phyloP scores from a whole-genome alignment of 2,888 invertebrate genomes.

The Coremacera marginata region DNA sequence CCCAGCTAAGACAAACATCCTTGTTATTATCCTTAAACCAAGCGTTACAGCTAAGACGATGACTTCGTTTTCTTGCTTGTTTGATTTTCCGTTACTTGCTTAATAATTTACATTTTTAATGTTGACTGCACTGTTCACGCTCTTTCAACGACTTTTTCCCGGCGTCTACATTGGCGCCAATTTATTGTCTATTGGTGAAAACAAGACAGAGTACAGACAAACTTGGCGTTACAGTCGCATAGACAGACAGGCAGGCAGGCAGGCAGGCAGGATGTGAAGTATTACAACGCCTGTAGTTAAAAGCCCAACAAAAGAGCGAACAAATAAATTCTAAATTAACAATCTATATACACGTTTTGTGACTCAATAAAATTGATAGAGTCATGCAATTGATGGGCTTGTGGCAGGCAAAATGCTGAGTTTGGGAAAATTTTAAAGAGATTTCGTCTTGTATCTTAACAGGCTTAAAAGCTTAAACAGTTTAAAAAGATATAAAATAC shows the following conservation, averaged over 20 bases:
- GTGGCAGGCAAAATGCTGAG: too few relatives aligned
- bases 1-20: conserved; percentile 2
- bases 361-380: too few relatives aligned
- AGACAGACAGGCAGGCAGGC: not conserved
- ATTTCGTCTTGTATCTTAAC: too few relatives aligned
- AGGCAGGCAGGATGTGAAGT: not conserved
- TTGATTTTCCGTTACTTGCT: not conserved
- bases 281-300: too few relatives aligned
- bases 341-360: too few relatives aligned
- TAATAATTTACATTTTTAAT: conserved; percentile 4
- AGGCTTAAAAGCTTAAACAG: too few relatives aligned
- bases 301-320: too few relatives aligned
- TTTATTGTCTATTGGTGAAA: not conserved
- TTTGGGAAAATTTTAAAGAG: too few relatives aligned
- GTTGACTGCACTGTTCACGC: not conserved
- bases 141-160: not conserved
- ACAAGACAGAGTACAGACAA: not conserved
- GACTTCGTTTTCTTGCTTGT: not conserved
- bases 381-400: too few relatives aligned
- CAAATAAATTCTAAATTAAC: too few relatives aligned
- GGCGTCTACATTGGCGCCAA: not conserved
- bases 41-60: too few relatives aligned
- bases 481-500: too few relatives aligned
- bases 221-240: not conserved
- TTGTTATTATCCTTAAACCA: conserved; percentile 4